These are phyloP conservation scores for Trachurus trachurus DNA, from an alignment of 2,797 vertebrate species.

Conservation along the genomic window DNA sequence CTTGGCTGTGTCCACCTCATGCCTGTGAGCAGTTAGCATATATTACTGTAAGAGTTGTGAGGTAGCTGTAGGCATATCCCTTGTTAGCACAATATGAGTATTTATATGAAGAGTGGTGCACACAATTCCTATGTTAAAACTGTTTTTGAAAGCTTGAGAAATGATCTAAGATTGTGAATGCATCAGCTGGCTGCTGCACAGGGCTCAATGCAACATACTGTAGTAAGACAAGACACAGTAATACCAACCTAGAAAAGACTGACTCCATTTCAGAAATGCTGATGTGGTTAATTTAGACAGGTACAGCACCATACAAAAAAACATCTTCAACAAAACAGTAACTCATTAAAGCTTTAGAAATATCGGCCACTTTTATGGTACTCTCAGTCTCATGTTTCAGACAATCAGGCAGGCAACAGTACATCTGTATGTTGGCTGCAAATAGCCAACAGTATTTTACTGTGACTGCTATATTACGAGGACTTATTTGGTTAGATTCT, in stretches of 20 bases:
- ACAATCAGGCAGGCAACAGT: conserved; percentile 33
- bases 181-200: neutral
- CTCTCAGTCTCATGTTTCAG: conserved; percentile 24
- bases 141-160: conserved; percentile 10
- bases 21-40: conserved; percentile 47
- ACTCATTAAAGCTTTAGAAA: conserved; percentile 34
- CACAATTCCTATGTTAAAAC: conserved; percentile 1
- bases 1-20: conserved; percentile 19
- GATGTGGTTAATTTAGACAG: conserved; percentile 35
- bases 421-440: conserved; percentile 30
- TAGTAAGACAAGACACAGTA: conserved; percentile 11
- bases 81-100: conserved; percentile 32
- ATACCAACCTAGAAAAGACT: conserved; percentile 13
- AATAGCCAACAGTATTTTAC: conserved; percentile 33
- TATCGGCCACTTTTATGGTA: conserved; percentile 5
- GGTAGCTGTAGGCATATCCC: conserved; percentile 15
- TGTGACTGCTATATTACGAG: conserved; percentile 28
- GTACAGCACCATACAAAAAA: conserved; percentile 18
- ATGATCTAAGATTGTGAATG: conserved; percentile 24
- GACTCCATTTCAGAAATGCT: conserved; percentile 9
- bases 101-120: conserved; percentile 8
- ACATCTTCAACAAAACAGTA: conserved; percentile 20
- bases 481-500: conserved; percentile 44
- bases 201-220: conserved; percentile 1
- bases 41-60: conserved; percentile 18